phyloP scores from a whole-genome alignment of 2,797 vertebrate genomes.

The Hydrocynus forskahlii region DNA sequence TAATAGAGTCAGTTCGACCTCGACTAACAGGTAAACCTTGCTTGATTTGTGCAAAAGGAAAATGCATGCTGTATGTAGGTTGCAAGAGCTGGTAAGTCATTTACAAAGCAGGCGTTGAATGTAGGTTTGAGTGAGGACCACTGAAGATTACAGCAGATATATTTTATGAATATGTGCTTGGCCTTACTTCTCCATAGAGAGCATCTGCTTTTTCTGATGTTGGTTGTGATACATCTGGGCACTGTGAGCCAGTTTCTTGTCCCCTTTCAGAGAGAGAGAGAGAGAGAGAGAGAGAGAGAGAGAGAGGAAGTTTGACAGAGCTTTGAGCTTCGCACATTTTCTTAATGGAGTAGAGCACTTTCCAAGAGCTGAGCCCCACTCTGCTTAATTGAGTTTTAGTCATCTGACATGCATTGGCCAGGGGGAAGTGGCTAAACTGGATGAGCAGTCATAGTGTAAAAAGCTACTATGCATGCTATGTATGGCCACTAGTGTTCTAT shows the following conservation, averaged over 20 bases:
- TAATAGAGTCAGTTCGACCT: neutral
- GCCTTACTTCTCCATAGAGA: conserved; percentile 88
- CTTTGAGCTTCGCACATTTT: neutral
- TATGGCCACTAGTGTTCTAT: too few relatives aligned
- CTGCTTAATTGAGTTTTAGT: conserved; percentile 10
- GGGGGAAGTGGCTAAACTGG: neutral
- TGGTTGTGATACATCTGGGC: conserved; percentile 98
- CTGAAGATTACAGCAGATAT: neutral
- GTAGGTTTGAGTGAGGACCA: too few relatives aligned
- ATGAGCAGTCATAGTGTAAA: neutral
- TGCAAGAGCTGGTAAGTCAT: neutral
- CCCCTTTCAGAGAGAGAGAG: conserved; percentile 78
- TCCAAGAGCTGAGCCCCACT: neutral
- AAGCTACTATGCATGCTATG: too few relatives aligned
- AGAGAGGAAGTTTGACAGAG: neutral
- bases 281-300: neutral
- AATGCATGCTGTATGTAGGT: neutral
- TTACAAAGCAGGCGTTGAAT: neutral
- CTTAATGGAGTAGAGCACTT: conserved; percentile 8
- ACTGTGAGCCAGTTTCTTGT: conserved; percentile 88
- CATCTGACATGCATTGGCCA: conserved; percentile 2
- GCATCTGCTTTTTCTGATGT: conserved; percentile 97
- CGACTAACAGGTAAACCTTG: neutral
- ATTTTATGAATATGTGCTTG: neutral
- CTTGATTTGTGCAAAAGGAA: neutral